Base-by-base conservation (phyloP, 2,888 invertebrate genomes). In the Sinelater perroti region DNA sequence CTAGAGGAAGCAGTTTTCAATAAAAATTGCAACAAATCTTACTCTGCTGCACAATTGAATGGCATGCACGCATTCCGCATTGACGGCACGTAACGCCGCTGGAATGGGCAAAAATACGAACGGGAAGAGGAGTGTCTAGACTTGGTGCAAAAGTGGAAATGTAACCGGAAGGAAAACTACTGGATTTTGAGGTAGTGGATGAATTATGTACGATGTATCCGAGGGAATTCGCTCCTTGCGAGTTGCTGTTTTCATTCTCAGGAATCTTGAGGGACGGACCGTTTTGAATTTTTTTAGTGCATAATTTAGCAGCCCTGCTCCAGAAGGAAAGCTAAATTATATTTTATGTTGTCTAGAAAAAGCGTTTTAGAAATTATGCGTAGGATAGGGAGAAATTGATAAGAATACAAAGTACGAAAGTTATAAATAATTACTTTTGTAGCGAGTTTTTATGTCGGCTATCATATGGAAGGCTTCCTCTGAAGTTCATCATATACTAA, bases 81-180 rank as follows among this genome's bases (percentile, higher is more conserved):
- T 50, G 33, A 35, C 31, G 33, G 46, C 58, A 58, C 58, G 58
- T 58, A 46, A 46, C 53, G 42, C 17, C 35, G 38, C 28, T 20
- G 52, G 47, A 52, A 53, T 47, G 42, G 26, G 24, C 46, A 14
- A 52, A 57, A 57, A 52, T 53, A 58, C 53, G 58, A 58, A 47
- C 52, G 49, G 47, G 38, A 58, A 53, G 53, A 58, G 53, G 49
- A 53, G 49, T 18, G 54, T 54, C 54, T 56, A 56, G 54, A 54
- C 49, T 53, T 54, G 49, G 53, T 59, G 59, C 59, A 59, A 68
- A 65, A 67, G 71, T 75, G 74, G 76, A 76, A 75, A 75, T 76
- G 76, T 76, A 75, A 73, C 75, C 73, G 77, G 76, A 77, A 76
- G 75, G 75, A 75, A 75, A 75, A 75, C 75, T 73, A 75, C 70